Conservation (phyloP, 1,140 invertebrate genomes). For the Elysia chlorotica region DNA sequence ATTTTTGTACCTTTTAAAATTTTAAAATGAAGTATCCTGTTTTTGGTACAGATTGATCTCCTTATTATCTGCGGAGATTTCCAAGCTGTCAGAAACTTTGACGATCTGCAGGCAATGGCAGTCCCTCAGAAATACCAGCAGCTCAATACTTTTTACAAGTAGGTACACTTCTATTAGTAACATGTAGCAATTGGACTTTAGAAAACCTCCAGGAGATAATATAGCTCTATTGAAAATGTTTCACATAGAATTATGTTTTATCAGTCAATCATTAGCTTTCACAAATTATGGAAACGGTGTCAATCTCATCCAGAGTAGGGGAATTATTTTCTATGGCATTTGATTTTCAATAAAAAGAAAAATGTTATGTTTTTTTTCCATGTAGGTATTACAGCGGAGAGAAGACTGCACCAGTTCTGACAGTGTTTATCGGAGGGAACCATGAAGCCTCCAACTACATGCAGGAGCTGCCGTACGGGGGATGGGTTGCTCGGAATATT, state of each 20-base stretch:
- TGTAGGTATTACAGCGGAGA: conserved; percentile 94
- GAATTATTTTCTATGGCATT: no score
- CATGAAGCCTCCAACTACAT: conserved; percentile 98
- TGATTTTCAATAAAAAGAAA: conserved; percentile 5
- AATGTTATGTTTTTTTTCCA: conserved; percentile 7
- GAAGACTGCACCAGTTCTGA: conserved; percentile 86
- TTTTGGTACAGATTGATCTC: conserved; percentile 69
- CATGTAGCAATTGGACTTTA: no score
- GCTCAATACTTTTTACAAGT: conserved; percentile 96
- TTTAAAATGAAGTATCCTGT: no score
- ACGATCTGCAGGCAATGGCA: conserved; percentile 85
- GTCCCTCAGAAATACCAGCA: conserved; percentile 89
- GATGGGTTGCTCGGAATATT: conserved; percentile 98
- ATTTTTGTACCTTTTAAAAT: no score
- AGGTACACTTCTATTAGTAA: no score
- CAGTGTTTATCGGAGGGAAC: conserved; percentile 97
- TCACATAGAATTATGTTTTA: no score
- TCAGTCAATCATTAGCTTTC: no score
- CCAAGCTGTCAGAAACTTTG: conserved; percentile 71
- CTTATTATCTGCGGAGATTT: conserved; percentile 98
- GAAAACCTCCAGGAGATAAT: no score
- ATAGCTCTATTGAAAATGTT: no score
- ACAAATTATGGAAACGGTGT: no score
- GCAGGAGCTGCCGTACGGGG: conserved; percentile 93
- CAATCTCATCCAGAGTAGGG: no score